These are phyloP conservation scores for Synanthedon myopaeformis DNA, from an alignment of 2,888 invertebrate genomes.

Conservation along the genomic window DNA sequence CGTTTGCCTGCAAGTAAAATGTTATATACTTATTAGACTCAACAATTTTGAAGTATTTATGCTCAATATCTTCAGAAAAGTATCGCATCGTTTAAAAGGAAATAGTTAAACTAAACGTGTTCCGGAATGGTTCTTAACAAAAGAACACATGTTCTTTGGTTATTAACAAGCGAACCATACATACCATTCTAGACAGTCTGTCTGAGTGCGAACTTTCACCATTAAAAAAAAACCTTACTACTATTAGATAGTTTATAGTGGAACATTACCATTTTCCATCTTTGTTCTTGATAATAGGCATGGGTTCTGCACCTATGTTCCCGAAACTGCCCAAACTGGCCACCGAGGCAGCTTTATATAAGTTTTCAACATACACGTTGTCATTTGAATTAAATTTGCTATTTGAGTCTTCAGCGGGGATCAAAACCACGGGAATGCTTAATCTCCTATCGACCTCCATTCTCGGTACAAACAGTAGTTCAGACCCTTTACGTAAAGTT, in stretches of 20 bases:
- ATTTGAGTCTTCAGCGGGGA: conserved; percentile 34
- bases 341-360: conserved; percentile 58
- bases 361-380: conserved; percentile 52
- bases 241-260: background rate
- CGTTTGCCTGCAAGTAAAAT: conserved; percentile 55
- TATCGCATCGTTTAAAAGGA: background rate
- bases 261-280: conserved; percentile 58
- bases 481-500: conserved; percentile 29
- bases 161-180: too few species aligned
- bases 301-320: conserved; percentile 48
- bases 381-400: conserved; percentile 57
- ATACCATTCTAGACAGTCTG: too few species aligned
- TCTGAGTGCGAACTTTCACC: too few species aligned
- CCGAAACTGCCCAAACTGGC: conserved; percentile 61
- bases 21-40: too few species aligned
- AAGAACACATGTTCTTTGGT: too few species aligned
- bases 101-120: too few species aligned
- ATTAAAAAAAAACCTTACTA: background rate
- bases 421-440: conserved; percentile 56
- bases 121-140: too few species aligned
- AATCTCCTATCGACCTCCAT: conserved; percentile 42
- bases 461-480: conserved; percentile 47
- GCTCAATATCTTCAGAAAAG: too few species aligned
- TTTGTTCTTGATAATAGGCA: conserved; percentile 62
- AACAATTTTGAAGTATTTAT: too few species aligned